Evolutionary conservation across 1,140 invertebrate genomes (phyloP), one percentile per base, ranked within the genome.

Genomic region (Apis mellifera): DNA sequence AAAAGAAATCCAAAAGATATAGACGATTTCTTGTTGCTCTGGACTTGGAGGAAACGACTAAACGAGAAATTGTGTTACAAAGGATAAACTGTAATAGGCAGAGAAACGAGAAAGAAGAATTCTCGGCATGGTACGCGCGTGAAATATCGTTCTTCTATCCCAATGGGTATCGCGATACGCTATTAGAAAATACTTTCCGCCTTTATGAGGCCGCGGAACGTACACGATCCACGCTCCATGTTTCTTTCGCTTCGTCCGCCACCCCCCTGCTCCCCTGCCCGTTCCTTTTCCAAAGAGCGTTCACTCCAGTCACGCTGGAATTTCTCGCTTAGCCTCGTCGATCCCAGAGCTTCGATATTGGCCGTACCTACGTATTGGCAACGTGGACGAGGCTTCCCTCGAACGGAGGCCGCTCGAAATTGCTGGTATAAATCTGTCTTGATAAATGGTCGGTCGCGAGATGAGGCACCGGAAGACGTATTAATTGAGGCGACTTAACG

Each of bases 101-200:
- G 50, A 26, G 11, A 21, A 26, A 52, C 42, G 48, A 54, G 64
- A 69, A 68, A 19, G 62, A 42, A 70, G 54, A 26, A n/a, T 42
- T 26, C 55, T 71, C 55, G 48, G 32, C 79, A 88, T 85, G 85
- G 85, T 87, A 83, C 83, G 78, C 75, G 79, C 82, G 83, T 90
- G 81, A 89, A 84, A 83, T 89, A 85, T 85, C 77, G 75, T 48
- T 54, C 19, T n/a, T 71, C 80, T 48, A 62, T 26, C 55, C 50
- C 13, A 17, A 54, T 54, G 50, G 17, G 26, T 17, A 12, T 70
- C 15, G 21, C 13, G 54, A 75, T n/a, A 55, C 70, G 73, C 82
- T 84, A 90, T 89, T 84, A 85, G 78, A 89, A 89, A 90, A 87
- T 87, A 82, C 85, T 90, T 84, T 70, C 59, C 68, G 59, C 57